Conservation (phyloP, 2,888 invertebrate species). For the Aleiodes alternator region DNA sequence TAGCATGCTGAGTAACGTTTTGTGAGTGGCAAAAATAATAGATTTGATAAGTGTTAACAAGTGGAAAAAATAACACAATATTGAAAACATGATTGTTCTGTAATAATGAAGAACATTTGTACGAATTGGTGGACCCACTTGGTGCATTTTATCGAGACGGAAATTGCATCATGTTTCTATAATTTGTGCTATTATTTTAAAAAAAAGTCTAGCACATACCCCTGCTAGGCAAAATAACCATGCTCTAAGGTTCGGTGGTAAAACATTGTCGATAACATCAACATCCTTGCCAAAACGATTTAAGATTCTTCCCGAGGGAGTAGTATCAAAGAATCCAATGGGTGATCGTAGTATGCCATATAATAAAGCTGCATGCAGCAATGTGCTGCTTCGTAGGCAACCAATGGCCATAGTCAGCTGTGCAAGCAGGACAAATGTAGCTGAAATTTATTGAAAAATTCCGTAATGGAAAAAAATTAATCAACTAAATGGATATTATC, state of each 20-base stretch:
- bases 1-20: too few relatives aligned
- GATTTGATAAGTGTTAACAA: too few relatives aligned
- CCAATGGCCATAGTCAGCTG: constrained; percentile 71
- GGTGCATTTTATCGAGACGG: constrained; percentile 37
- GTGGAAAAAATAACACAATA: constrained; percentile 10
- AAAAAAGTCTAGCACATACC: constrained; percentile 67
- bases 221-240: constrained; percentile 77
- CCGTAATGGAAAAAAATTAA: constrained; percentile 26
- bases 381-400: constrained; percentile 73
- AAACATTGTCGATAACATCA: constrained; percentile 83
- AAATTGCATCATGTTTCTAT: constrained; percentile 45
- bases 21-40: too few relatives aligned
- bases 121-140: constrained; percentile 64
- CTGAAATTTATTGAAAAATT: constrained; percentile 68
- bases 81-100: constrained; percentile 45
- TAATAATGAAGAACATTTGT: constrained; percentile 55
- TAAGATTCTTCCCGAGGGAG: constrained; percentile 86
- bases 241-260: constrained; percentile 84
- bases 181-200: constrained; percentile 24
- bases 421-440: constrained; percentile 68
- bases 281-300: constrained; percentile 87
- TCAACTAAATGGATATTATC: neutral
- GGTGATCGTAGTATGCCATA: constrained; percentile 82
- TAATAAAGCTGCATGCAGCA: constrained; percentile 82
- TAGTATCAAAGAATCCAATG: constrained; percentile 87